These are phyloP conservation scores for Polypedilum pembai DNA, from an alignment of 1,140 invertebrate genomes.

Conservation along the genomic window DNA sequence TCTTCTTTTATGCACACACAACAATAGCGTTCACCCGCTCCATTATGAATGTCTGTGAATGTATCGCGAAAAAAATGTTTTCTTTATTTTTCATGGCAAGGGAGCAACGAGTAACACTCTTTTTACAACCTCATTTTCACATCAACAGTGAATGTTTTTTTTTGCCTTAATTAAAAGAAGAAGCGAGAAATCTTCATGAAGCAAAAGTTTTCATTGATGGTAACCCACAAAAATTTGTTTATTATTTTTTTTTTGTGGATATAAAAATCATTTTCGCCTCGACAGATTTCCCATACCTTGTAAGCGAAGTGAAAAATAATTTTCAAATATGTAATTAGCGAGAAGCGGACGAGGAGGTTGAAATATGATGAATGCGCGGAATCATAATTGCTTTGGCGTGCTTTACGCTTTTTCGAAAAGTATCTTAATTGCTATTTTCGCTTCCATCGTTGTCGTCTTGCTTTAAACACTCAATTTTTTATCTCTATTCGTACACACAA, in stretches of 20 bases:
- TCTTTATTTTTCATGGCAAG: not conserved
- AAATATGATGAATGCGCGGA: not conserved
- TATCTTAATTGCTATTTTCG: not conserved
- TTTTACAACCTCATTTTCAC: constrained; percentile 18
- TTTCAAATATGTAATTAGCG: not conserved
- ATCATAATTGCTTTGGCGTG: constrained; percentile 9
- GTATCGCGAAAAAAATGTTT: not conserved
- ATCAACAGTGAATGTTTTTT: not conserved
- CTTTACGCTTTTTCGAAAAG: not conserved
- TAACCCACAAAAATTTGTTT: not conserved
- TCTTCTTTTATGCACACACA: not conserved
- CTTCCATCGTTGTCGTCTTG: not conserved
- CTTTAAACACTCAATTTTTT: too few relatives aligned
- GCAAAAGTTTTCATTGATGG: not conserved
- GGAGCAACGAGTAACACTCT: not conserved
- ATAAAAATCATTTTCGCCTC: not conserved
- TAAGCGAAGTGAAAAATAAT: not conserved
- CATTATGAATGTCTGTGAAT: not conserved
- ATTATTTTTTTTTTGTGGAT: not conserved
- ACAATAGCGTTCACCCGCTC: not conserved
- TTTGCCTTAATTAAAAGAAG: constrained; percentile 4
- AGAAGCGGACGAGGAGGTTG: not conserved
- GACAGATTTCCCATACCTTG: not conserved
- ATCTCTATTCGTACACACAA: too few relatives aligned
- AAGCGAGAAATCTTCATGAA: not conserved